Evolutionary conservation across 2,797 vertebrate species (phyloP), one percentile per base, ranked within the genome.

Genomic region (Hydrocynus forskahlii): DNA sequence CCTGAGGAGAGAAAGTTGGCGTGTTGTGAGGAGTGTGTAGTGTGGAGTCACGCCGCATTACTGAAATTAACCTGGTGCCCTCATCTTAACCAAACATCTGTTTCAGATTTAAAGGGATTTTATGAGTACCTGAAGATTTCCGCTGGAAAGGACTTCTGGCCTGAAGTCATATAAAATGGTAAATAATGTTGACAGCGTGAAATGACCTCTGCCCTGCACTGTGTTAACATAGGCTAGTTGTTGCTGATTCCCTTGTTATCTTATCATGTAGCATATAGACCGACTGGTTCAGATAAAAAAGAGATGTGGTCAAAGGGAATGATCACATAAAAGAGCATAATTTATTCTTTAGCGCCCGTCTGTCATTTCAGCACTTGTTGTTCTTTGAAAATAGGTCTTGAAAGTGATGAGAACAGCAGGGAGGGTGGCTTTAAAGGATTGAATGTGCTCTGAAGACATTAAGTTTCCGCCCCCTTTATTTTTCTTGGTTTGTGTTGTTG

Each of bases 401-500:
- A 82, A 84, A 82, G 35, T 84, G 64, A 79, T 48, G 50, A 48
- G 66, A 78, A 19, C 80, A 78, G 85, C 45, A 69, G 77, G 82
- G 74, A 82, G 82, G 43, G 19, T 81, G 78, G 78, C 64, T 75
- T 83, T 78, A 86, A 83, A 87, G 71, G 73, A 81, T 85, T 76
- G 82, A 84, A 79, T 87, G 77, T 84, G 80, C 83, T 89, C 76
- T 85, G 64, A 88, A 88, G 62, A 83, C 87, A 89, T 90, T 89
- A 88, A 82, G 87, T 89, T 88, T 75, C 72, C 48, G 25, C 29
- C 5, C 29, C 80, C 70, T 81, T 69, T 50, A 54, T 76, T 73
- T 21, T 60, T 66, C 59, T 52, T 76, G 71, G 60, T 76, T 79
- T 76, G 77, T 79, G 72, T 71, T 76, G 76, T 73, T 66, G 57